Conservation (phyloP, 2,797 vertebrate species). For the Gymnocypris eckloni region DNA sequence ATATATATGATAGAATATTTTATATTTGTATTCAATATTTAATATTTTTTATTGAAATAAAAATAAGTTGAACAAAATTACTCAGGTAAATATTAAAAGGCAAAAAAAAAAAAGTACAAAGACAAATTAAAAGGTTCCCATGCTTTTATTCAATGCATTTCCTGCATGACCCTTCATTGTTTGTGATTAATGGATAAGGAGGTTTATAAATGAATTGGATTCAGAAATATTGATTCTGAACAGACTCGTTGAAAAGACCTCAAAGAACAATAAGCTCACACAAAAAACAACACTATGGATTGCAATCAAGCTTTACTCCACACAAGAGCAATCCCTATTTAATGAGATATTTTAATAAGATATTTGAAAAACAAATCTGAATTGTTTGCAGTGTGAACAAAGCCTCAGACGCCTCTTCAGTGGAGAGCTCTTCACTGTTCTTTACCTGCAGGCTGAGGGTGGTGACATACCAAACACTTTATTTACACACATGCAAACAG, state of each 20-base stretch:
- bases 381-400: neutral
- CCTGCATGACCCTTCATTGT: neutral
- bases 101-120: neutral
- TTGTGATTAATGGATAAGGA: neutral
- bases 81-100: neutral
- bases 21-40: neutral
- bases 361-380: neutral
- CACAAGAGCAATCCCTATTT: neutral
- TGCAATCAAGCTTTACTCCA: neutral
- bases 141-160: neutral
- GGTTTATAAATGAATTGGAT: neutral
- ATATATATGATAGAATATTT: too few relatives aligned
- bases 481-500: constrained; percentile 10
- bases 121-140: neutral
- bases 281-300: neutral
- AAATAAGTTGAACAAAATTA: neutral
- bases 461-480: constrained; percentile 15
- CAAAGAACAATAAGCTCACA: neutral
- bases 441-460: constrained; percentile 2
- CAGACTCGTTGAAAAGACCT: neutral
- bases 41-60: neutral
- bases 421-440: neutral
- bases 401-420: neutral
- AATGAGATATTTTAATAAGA: neutral
- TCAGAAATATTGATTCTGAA: neutral